Base-by-base conservation (phyloP, 2,888 invertebrate genomes). In the Notodonta dromedarius region DNA sequence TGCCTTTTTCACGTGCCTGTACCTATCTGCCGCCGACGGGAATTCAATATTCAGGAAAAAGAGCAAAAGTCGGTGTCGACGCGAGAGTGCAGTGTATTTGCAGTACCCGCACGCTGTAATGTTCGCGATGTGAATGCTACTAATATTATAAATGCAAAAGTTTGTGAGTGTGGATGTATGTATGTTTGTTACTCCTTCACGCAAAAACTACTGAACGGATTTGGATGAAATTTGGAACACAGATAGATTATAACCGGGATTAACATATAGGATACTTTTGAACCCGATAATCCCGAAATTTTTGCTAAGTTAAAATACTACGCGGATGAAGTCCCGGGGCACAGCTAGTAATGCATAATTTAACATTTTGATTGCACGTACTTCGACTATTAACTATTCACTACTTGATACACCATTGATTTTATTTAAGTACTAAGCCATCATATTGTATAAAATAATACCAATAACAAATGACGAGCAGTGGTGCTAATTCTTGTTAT, bases 21-120 rank as follows among this genome's bases (percentile, higher is more conserved):
- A 74, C 77, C 83, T 84, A 75, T 74, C 69, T 74, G 82, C 80
- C 74, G 81, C 71, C 77, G 83, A 67, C 71, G 76, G 76, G 76
- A 86, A 88, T 91, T 91, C 88, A 91, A 92, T 91, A 88, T 89
- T 84, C 88, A 82, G 77, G 74, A 87, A 90, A 90, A 85, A 86
- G 83, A 84, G 79, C 66, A 86, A 84, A 82, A 64, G 67, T 69
- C 69, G 77, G 72, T 74, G 76, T 70, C 73, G 80, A 83, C 80
- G 76, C 75, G 76, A 80, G 79, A 78, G 75, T 64, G 66, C 62
- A 64, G 24, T 73, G 70, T 72, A 73, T 70, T 70, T 67, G 57
- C 57, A 35, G 61, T 63, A 59, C 62, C 60, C 51, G 7, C 55
- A 56, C n/a, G 63, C 59, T 63, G 57, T 63, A 62, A 61, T 60